Conservation (phyloP, 37 sponge, comb jelly and placozoan species). For the Haliclona indistincta region DNA sequence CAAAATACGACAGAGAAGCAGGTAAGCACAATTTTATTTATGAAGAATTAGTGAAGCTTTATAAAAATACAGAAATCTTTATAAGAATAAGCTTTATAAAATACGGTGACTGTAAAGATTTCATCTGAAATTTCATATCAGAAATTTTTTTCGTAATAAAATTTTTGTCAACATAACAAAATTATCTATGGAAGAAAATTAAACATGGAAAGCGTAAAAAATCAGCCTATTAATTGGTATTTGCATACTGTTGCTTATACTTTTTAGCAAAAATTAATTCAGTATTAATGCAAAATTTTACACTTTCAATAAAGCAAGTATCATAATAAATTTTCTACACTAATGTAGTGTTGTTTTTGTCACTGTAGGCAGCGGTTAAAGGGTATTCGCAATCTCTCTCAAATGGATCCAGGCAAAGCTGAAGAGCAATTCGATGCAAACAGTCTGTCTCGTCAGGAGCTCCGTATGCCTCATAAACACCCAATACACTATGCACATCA, state of each 20-base stretch:
- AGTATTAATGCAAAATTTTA: background rate
- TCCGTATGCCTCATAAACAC: conserved; percentile 28
- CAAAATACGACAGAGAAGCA: conserved; percentile 27
- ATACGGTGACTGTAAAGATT: too few species aligned
- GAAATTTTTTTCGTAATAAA: background rate
- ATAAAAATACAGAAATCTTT: too few species aligned
- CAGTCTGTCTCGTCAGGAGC: background rate
- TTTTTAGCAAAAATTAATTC: too few species aligned
- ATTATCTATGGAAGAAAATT: too few species aligned
- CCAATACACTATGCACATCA: conserved; percentile 19
- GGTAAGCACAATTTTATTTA: conserved; percentile 4
- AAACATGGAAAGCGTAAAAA: too few species aligned
- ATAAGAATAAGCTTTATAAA: too few species aligned
- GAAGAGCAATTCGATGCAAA: background rate
- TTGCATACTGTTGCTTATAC: background rate
- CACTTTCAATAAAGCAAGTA: too few species aligned
- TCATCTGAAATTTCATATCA: too few species aligned
- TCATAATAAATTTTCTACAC: too few species aligned
- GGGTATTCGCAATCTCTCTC: conserved; percentile 32
- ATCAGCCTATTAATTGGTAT: background rate
- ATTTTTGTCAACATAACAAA: too few species aligned
- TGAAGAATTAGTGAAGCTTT: too few species aligned
- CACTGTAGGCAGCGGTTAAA: conserved; percentile 15
- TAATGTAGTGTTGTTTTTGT: too few species aligned
- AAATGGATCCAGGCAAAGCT: background rate